These are phyloP conservation scores for Phrynocephalus versicolor DNA, from an alignment of 2,113 vertebrate genomes.

Conservation along the genomic window DNA sequence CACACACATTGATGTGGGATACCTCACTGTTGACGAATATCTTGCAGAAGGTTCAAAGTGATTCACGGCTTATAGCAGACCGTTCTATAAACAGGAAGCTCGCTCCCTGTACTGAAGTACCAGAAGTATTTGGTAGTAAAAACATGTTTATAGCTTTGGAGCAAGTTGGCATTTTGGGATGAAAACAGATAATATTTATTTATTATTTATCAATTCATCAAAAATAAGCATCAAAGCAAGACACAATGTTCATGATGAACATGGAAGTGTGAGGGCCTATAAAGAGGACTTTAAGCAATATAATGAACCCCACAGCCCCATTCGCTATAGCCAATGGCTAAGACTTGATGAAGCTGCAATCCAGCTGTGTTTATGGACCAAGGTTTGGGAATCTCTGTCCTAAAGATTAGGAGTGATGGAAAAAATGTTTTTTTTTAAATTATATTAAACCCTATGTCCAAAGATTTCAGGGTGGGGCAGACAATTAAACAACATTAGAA, in stretches of 20 bases:
- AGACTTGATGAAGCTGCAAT: not conserved
- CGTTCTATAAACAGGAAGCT: not conserved
- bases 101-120: not conserved
- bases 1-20: not conserved
- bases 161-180: conserved; percentile 1
- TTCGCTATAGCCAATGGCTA: too few species aligned
- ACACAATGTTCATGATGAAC: not conserved
- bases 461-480: too few species aligned
- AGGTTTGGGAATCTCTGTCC: too few species aligned
- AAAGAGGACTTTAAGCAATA: not conserved
- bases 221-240: not conserved
- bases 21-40: not conserved
- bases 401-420: too few species aligned
- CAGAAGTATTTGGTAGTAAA: not conserved
- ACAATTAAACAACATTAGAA: too few species aligned
- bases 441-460: too few species aligned
- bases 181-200: not conserved
- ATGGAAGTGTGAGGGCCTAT: not conserved
- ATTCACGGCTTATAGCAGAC: not conserved
- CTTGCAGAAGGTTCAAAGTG: not conserved
- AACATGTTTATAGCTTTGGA: not conserved
- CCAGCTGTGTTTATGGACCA: too few species aligned
- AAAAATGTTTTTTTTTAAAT: too few species aligned
- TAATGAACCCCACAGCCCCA: too few species aligned
- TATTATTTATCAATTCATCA: not conserved